Conservation (phyloP, 2,797 vertebrate species). For the Sebastes umbrosus region DNA sequence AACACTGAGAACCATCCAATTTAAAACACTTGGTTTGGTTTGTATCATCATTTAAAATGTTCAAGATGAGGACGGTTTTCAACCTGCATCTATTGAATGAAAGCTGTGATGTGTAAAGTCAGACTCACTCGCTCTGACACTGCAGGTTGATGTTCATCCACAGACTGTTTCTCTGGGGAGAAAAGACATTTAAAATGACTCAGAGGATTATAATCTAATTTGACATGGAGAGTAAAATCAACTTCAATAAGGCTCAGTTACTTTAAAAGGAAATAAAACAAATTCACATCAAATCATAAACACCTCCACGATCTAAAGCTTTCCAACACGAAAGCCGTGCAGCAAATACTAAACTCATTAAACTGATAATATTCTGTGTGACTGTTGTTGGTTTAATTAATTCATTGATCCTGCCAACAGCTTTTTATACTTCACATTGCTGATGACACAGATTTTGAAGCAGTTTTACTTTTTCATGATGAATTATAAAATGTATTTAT, state of each 20-base stretch:
- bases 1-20: background rate
- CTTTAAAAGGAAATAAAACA: background rate
- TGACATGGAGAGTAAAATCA: background rate
- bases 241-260: background rate
- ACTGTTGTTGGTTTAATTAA: too few species aligned
- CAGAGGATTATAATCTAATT: background rate
- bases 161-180: background rate
- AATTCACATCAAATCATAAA: background rate
- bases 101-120: background rate
- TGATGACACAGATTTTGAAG: too few species aligned
- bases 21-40: background rate
- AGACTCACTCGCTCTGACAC: background rate
- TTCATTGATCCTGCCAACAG: too few species aligned
- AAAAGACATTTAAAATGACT: background rate
- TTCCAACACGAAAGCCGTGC: background rate
- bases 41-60: background rate
- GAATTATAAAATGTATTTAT: background rate
- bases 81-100: background rate
- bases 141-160: background rate
- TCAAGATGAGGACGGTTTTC: background rate
- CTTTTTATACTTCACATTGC: too few species aligned
- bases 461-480: background rate
- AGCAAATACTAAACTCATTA: background rate
- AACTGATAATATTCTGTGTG: too few species aligned
- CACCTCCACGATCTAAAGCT: too few species aligned